Conservation (phyloP, 2,113 vertebrate species). For the Chamaetylas fuelleborni region DNA sequence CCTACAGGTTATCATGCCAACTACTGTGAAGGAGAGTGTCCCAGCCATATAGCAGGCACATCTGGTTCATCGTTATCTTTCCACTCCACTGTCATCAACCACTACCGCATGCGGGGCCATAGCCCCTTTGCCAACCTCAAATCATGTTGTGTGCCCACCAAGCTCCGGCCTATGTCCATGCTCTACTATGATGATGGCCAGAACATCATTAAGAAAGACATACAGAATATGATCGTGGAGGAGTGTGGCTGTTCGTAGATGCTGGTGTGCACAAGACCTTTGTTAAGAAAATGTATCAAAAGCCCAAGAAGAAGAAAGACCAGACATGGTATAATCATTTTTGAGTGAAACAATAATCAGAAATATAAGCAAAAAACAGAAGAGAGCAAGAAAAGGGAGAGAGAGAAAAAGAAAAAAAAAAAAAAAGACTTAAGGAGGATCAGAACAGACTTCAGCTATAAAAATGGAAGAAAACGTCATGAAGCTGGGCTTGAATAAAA, state of each 20-base stretch:
- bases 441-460: constrained; percentile 22
- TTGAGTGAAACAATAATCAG: constrained; percentile 39
- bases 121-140: constrained; percentile 93
- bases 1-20: constrained; percentile 94
- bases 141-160: constrained; percentile 95
- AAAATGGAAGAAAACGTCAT: constrained; percentile 55
- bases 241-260: constrained; percentile 95
- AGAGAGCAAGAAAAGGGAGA: neutral
- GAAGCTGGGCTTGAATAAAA: constrained; percentile 62
- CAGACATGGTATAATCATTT: constrained; percentile 35
- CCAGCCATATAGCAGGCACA: constrained; percentile 91
- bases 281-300: constrained; percentile 1
- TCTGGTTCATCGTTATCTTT: constrained; percentile 91
- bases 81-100: constrained; percentile 96
- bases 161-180: constrained; percentile 99
- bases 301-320: constrained; percentile 58
- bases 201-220: constrained; percentile 98
- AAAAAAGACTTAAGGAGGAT: neutral
- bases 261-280: neutral
- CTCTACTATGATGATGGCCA: constrained; percentile 96
- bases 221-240: constrained; percentile 98
- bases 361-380: constrained; percentile 18
- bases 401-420: neutral
- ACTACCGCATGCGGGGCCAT: constrained; percentile 94
- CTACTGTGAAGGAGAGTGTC: constrained; percentile 98